These are phyloP conservation scores for Diarsia rubi DNA, from an alignment of 2,888 invertebrate genomes.

Conservation along the genomic window DNA sequence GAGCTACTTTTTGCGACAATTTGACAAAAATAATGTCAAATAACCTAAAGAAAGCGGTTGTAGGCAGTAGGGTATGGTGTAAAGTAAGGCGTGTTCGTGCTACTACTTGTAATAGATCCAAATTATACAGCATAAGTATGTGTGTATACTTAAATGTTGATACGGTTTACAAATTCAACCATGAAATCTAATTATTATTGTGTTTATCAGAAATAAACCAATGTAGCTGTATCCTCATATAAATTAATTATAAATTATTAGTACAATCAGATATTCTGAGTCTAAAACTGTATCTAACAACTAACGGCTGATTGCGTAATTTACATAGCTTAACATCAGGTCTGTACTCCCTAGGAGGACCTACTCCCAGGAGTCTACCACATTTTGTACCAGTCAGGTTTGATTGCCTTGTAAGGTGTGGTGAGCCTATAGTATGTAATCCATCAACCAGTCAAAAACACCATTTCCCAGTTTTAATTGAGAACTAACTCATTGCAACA, in stretches of 20 bases:
- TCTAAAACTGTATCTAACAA: neutral
- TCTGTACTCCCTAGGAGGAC: neutral
- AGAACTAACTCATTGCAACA: neutral
- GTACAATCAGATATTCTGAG: neutral
- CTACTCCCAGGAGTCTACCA: neutral
- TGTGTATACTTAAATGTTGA: conserved; percentile 7
- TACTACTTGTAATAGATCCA: neutral
- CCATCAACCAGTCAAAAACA: neutral
- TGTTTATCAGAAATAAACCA: neutral
- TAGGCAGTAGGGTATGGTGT: too few relatives aligned
- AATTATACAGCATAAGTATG: neutral
- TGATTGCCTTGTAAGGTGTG: neutral
- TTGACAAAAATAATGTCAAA: neutral
- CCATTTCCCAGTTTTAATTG: neutral
- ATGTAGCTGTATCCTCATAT: neutral
- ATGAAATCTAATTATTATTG: conserved; percentile 12
- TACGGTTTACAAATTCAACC: neutral
- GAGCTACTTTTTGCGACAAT: neutral
- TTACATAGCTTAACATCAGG: neutral
- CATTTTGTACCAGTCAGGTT: neutral
- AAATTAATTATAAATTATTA: neutral
- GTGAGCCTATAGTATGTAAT: too few relatives aligned
- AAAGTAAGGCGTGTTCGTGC: too few relatives aligned
- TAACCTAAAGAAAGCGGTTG: neutral
- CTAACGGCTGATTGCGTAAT: neutral